phyloP scores from a whole-genome alignment of 1,140 invertebrate genomes.

The Reticulitermes speratus region DNA sequence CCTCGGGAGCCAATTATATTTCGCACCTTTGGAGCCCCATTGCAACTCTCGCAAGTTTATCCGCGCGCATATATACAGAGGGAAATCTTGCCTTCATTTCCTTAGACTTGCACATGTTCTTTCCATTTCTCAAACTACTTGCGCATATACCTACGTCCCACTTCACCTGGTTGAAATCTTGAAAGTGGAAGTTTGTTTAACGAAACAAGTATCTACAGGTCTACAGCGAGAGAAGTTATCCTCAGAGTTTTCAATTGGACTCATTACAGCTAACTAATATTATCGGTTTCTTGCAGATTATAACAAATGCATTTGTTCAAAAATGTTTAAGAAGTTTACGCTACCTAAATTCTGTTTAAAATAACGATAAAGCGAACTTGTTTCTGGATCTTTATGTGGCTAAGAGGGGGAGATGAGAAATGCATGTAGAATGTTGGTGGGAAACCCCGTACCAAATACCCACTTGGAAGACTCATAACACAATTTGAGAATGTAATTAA shows the following conservation, averaged over 20 bases:
- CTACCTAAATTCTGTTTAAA: too few relatives aligned
- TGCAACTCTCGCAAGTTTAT: background rate
- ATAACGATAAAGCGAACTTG: too few relatives aligned
- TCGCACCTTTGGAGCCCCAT: constrained; percentile 1
- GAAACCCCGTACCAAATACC: too few relatives aligned
- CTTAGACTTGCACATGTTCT: background rate
- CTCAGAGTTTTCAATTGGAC: background rate
- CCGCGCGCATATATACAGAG: background rate
- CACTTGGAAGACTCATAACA: too few relatives aligned
- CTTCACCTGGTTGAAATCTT: background rate
- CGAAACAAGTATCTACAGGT: background rate
- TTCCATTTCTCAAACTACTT: background rate
- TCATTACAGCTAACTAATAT: too few relatives aligned
- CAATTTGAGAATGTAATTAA: too few relatives aligned
- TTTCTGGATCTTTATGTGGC: too few relatives aligned
- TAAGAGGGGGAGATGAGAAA: too few relatives aligned
- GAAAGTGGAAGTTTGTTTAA: background rate
- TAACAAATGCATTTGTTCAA: too few relatives aligned
- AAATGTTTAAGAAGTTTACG: too few relatives aligned
- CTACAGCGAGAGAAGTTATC: background rate
- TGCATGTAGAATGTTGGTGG: too few relatives aligned
- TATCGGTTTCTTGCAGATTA: too few relatives aligned
- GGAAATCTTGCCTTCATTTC: background rate
- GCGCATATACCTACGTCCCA: background rate
- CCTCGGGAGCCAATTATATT: constrained; percentile 11